phyloP scores from a whole-genome alignment of 2,797 vertebrate genomes.

The Halcyon badia region DNA sequence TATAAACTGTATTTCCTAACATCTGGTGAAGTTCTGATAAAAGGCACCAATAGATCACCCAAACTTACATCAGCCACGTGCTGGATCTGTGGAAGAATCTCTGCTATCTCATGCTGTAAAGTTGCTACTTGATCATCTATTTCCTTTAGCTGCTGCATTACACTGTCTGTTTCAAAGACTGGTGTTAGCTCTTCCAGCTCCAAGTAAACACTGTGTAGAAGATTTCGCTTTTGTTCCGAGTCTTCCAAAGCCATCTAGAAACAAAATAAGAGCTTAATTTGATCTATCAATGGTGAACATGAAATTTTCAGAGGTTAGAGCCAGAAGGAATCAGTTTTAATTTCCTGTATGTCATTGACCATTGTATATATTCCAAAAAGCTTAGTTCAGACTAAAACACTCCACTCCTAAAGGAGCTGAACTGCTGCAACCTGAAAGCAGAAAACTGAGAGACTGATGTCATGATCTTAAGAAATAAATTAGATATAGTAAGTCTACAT shows the following conservation, averaged over 20 bases:
- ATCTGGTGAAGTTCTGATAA: not conserved
- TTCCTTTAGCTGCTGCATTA: conserved; percentile 81
- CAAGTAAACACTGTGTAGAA: conserved; percentile 81
- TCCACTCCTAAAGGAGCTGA: not conserved
- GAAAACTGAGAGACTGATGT: not conserved
- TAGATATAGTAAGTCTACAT: not conserved
- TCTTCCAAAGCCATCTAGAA: conserved; percentile 90
- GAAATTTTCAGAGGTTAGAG: not conserved
- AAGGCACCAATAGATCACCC: not conserved
- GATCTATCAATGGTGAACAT: not conserved
- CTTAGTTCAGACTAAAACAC: not conserved
- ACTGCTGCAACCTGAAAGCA: not conserved
- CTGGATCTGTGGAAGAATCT: conserved; percentile 86
- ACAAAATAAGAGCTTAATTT: not conserved
- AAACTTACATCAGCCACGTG: conserved; percentile 88
- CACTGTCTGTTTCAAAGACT: conserved; percentile 82
- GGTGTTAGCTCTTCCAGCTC: conserved; percentile 87
- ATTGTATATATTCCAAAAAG: not conserved
- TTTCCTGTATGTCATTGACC: not conserved
- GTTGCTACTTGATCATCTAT: conserved; percentile 79
- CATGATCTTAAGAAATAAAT: not conserved
- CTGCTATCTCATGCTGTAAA: conserved; percentile 86
- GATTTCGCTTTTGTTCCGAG: conserved; percentile 87
- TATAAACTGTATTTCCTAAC: not conserved
- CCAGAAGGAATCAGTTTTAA: not conserved